Evolutionary conservation across 1,140 invertebrate species (phyloP).

Genomic region (Musca domestica): DNA sequence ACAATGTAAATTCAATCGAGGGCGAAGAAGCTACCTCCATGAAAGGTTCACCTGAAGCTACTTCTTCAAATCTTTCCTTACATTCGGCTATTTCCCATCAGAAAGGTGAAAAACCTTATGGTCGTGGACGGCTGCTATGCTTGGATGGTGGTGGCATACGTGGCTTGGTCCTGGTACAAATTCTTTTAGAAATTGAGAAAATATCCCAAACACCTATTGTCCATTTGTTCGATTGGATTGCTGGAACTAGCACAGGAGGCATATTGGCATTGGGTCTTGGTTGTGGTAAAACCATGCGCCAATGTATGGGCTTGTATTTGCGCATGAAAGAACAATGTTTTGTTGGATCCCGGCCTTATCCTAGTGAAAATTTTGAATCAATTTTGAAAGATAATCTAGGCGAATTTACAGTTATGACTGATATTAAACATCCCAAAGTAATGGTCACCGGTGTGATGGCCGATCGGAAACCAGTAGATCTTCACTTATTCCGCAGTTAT

Average conservation of each 20-base stretch:
- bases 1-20: conserved; percentile 6
- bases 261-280: conserved; percentile 73
- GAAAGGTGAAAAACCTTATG: conserved; percentile 45
- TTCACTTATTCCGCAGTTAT: conserved; percentile 95
- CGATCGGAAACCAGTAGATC: conserved; percentile 87
- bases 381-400: conserved; percentile 89
- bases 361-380: conserved; percentile 78
- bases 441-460: conserved; percentile 90
- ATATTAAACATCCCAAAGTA: conserved; percentile 80
- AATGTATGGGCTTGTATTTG: conserved; percentile 85
- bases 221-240: conserved; percentile 93
- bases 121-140: conserved; percentile 64
- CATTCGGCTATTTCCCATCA: conserved; percentile 33
- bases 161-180: conserved; percentile 83
- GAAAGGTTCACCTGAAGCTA: conserved; percentile 8
- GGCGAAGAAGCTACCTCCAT: conserved; percentile 21
- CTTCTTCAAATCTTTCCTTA: conserved; percentile 29
- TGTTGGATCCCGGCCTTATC: conserved; percentile 82
- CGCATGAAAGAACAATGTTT: conserved; percentile 91
- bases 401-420: conserved; percentile 74
- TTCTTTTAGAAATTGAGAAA: conserved; percentile 81
- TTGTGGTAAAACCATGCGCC: conserved; percentile 69
- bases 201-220: conserved; percentile 69
- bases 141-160: conserved; percentile 95
- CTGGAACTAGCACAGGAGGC: conserved; percentile 95